Conservation (phyloP, 2,888 invertebrate species). For the Bellardia pandia region DNA sequence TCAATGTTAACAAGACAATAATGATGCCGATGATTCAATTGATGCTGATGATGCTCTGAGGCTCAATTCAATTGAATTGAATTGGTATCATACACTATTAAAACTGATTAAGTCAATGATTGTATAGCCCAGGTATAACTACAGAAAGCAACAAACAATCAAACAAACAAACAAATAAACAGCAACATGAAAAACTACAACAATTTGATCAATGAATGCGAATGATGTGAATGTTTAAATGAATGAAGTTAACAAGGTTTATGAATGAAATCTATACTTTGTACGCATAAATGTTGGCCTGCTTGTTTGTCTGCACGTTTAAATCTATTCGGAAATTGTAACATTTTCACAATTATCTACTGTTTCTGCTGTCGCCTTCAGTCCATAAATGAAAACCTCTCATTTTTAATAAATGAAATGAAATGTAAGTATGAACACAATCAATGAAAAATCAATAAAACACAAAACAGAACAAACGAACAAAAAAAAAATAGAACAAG, state of each 20-base stretch:
- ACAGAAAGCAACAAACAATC: not conserved
- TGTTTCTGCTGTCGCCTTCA: not conserved
- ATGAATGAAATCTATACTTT: constrained; percentile 54
- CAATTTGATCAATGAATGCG: constrained; percentile 38
- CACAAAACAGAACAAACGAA: not conserved
- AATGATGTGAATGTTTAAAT: constrained; percentile 8
- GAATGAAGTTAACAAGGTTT: constrained; percentile 52
- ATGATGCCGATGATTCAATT: not conserved
- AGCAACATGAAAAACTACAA: not conserved
- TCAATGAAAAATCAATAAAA: constrained; percentile 62
- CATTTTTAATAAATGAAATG: constrained; percentile 50
- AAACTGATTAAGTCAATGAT: constrained; percentile 43
- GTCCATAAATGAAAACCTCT: constrained; percentile 20
- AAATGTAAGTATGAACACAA: constrained; percentile 45
- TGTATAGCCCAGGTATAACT: not conserved
- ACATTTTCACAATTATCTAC: constrained; percentile 42
- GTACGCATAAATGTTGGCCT: not conserved
- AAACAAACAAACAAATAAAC: not conserved
- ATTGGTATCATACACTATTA: constrained; percentile 32
- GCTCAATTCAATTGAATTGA: constrained; percentile 46
- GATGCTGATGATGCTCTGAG: constrained; percentile 30
- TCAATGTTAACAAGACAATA: constrained; percentile 65
- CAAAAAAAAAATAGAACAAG: constrained; percentile 41
- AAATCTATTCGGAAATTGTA: not conserved
- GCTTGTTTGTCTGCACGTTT: not conserved